Base-by-base conservation (phyloP, 2,888 invertebrate species). In the Drosophila acutilabella region DNA sequence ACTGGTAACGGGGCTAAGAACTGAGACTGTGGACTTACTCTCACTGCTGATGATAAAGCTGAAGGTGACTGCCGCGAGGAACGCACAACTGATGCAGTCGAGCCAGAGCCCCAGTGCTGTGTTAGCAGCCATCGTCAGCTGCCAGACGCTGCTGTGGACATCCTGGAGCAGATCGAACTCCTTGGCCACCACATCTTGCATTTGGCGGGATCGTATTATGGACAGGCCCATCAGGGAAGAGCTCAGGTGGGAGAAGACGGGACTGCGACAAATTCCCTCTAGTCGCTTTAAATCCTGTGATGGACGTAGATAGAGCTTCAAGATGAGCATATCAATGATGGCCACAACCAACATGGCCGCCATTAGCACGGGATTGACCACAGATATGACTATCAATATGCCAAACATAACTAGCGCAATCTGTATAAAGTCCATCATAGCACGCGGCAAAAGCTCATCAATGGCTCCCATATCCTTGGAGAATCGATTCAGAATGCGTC, bases 201-300 rank as follows among this genome's bases (percentile, higher is more conserved):
- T 95, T 20, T 94, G 94, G 1, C 96, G 95, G 0, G 98, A 96
- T 65, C 98, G 94, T 70, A 99, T 97, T 0, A 97, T 97, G 40
- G 96, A 95, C 33, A 98, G 94, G 1, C 98, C 98, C 69, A 96
- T 94, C 7, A 98, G 93, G 0, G 97, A 95, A 0, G 97, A 96
- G n/a, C 96, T 96, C 77, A 98, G 94, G 90, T 98, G 97, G 0
- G 97, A 96, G 91, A 98, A 98, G 0, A 98, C 96, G 0, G 98
- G 98, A 92, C 98, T 97, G 71, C 96, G 94, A 64, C 95, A 94
- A 65, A 95, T 95, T 79, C 95, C 95, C 89, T 96, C 96, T 71
- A 96, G 92, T 51, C 95, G 93, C 90, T 95, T 97, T 0, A 97
- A 93, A 88, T 95, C 96, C 81, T 96, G 94, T 0, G 97, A 95